Evolutionary conservation across 2,113 vertebrate genomes (phyloP), one percentile per base, ranked within the genome.

Genomic region (Muntiacus reevesi): DNA sequence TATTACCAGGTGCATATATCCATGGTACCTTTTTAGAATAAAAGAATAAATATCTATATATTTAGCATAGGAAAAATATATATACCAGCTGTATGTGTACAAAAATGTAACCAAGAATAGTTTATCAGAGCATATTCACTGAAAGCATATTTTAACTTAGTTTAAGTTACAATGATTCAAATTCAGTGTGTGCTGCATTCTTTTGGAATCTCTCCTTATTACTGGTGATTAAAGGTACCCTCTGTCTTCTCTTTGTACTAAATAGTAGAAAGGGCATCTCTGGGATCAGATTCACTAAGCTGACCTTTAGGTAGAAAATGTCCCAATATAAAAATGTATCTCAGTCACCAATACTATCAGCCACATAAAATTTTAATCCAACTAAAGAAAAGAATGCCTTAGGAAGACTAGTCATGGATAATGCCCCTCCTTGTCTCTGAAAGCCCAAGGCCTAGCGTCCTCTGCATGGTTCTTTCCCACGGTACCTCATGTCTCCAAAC

Each of bases 401-500:
- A 86, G 89, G 23, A 97, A 86, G 25, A 94, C 17, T 13, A n/a
- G 36, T 47, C 36, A 21, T 25, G 40, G 28, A 3, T 0, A 93
- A 67, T 52, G 76, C 12, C 55, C 8, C 9, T 76, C 82, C 82
- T 87, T 71, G 54, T 82, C n/a, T 96, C 21, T 14, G 95, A 93
- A 62, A 93, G n/a, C 64, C 94, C 45, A 96, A 81, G 85, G 83
- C 74, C 88, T 7, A 64, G 36, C 11, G 81, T 14, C 64, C 36
- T 40, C 47, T 0, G 5, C 74, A 16, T 2, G 6, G 28, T 23
- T 81, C 33, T 52, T 43, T 47, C 62, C 23, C 94, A 64, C 43
- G 28, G 8, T 99, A 99, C 99, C 99, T 99, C 99, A 99, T 99
- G 97, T 99, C 99, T 95, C 99, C 99, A 0, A 99, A 99, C 98